Base-by-base conservation (phyloP, 2,888 invertebrate genomes). In the Isoperla grammatica region DNA sequence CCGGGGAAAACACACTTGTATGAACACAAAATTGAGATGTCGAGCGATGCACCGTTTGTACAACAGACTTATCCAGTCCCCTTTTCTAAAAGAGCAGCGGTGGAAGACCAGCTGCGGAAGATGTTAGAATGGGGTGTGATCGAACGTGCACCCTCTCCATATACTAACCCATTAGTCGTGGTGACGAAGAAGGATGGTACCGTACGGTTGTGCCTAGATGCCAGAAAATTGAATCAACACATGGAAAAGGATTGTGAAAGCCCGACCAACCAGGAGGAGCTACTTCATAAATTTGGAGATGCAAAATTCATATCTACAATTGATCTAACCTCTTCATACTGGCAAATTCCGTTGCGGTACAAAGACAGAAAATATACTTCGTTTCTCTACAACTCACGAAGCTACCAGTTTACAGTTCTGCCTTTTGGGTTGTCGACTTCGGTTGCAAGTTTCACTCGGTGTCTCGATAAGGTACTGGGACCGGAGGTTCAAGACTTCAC, bases 171-270 rank as follows among this genome's bases (percentile, higher is more conserved):
- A 0, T 55, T 71, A 19, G 66, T 68, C 2, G 66, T 68, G 6
- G 66, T 67, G 0, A 42, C 63, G 19, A 71, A 70, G 56, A 69
- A 67, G 40, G 68, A 71, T 58, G 69, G 68, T 0, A 59, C 62
- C 8, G 59, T 71, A 1, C 61, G 72, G 4, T 64, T 71, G 22
- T 69, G 71, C 60, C 56, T 70, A 15, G 71, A 71, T 61, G 70
- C 70, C 0, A 39, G 71, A 8, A 64, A 59, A 42, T 42, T 71
- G 1, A 72, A 72, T 62, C 62, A 62, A 12, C 48, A 63, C 22
- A 71, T 72, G 48, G 64, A 68, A 20, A 61, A 66, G 0, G 69
- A 71, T 58, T 62, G 67, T 2, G 70, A 71, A 43, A 60, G 65
- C 11, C 61, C 64, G 1, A 67, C 67, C 0, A 2, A 62, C 1